A percentile compares a stretch with the other conserved stretches of the same genome.
phyloP scores from a whole-genome alignment of 2,113 vertebrate species.

The mouse (Mus musculus) region DNA sequence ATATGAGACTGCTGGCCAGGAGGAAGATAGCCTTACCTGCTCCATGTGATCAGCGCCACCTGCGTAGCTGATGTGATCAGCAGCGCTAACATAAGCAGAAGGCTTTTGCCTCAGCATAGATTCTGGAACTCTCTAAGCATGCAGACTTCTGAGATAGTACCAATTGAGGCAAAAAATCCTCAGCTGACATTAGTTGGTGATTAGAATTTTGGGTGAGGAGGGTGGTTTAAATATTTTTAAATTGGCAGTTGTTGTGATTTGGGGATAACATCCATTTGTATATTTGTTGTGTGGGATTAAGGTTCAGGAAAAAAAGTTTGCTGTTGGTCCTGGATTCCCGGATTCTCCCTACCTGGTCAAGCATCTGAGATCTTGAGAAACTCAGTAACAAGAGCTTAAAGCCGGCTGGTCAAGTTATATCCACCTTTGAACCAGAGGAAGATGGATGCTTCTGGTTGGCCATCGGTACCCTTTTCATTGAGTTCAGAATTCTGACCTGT shows the following conservation, averaged over 20 bases:
- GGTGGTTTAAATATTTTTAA: conserved; percentile 12
- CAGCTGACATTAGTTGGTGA: not conserved
- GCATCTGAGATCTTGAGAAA: not conserved
- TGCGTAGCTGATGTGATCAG: not conserved
- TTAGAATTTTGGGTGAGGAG: not conserved
- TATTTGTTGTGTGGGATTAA: not conserved
- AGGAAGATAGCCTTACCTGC: conserved; percentile 8
- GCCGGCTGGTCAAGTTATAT: not conserved
- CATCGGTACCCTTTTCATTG: too few relatives aligned
- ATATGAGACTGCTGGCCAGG: not conserved
- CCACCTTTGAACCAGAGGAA: too few relatives aligned
- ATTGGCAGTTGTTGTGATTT: not conserved
- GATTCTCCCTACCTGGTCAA: not conserved
- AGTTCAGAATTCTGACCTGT: too few relatives aligned
- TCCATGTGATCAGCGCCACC: not conserved
- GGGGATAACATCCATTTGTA: not conserved
- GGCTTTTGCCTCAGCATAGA: not conserved
- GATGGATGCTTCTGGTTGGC: not conserved
- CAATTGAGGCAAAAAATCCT: not conserved
- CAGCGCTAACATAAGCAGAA: not conserved
- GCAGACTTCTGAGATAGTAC: not conserved
- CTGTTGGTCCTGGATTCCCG: not conserved
- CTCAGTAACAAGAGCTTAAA: not conserved
- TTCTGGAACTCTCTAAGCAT: not conserved
- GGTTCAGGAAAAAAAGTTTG: not conserved